A percentile compares a stretch with the other conserved stretches of the same genome.
phyloP scores from a whole-genome alignment of 2,113 vertebrate genomes.

The Neopipo cinnamomea region DNA sequence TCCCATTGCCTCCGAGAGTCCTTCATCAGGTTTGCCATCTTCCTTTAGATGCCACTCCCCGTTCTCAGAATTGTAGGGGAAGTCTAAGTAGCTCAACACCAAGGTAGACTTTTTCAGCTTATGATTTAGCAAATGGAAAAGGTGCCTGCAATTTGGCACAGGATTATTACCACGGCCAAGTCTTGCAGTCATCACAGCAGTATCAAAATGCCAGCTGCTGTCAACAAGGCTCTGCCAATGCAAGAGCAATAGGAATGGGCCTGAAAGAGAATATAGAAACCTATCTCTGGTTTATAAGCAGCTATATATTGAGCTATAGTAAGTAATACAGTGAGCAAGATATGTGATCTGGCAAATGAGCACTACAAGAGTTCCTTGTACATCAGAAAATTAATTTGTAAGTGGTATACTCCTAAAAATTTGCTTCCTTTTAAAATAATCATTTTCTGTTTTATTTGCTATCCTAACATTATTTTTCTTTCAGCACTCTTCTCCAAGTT shows the following conservation, averaged over 20 bases:
- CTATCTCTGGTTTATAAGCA: not conserved
- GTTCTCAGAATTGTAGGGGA: not conserved
- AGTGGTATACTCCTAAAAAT: not conserved
- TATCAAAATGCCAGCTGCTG: not conserved
- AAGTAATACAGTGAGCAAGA: not conserved
- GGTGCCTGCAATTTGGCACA: not conserved
- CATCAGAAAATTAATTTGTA: not conserved
- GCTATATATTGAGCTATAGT: not conserved
- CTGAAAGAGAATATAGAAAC: not conserved
- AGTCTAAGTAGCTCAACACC: not conserved
- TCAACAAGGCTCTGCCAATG: not conserved
- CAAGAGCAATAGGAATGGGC: not conserved
- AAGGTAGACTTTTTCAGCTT: not conserved
- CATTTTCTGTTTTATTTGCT: not conserved
- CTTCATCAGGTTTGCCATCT: slow-evolving; percentile 32
- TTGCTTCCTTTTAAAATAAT: not conserved
- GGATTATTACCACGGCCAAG: not conserved
- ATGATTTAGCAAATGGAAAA: not conserved
- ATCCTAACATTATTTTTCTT: not conserved
- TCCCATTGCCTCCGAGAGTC: not conserved
- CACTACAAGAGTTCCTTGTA: too few species aligned
- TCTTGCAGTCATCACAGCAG: not conserved
- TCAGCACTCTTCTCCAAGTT: not conserved
- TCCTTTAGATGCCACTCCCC: not conserved
- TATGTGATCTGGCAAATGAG: rapidly evolving